Evolutionary conservation across 2,113 vertebrate species (phyloP).

Genomic region (Pelvicachromis taeniatus): DNA sequence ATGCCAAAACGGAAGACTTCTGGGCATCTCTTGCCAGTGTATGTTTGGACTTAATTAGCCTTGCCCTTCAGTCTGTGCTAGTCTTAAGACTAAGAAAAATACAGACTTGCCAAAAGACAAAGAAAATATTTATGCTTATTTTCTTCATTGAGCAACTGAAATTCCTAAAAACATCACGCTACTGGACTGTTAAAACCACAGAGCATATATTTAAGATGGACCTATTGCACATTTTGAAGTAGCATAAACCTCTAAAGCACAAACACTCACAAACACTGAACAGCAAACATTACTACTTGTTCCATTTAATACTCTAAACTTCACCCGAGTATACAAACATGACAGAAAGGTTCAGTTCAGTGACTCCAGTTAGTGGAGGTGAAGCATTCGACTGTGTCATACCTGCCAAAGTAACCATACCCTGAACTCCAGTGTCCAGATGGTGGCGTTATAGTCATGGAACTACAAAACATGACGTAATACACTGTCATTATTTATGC

Average conservation of each 20-base stretch:
- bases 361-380: background rate
- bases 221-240: background rate
- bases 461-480: too few species aligned
- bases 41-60: background rate
- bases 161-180: background rate
- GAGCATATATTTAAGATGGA: background rate
- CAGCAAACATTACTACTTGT: background rate
- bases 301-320: background rate
- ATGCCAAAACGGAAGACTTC: slow-evolving; percentile 90
- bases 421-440: background rate
- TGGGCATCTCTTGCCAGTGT: slow-evolving; percentile 82
- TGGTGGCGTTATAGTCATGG: too few species aligned
- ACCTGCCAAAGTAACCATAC: background rate
- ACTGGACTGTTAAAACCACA: background rate
- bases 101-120: background rate
- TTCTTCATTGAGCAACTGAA: background rate
- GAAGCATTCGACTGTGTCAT: background rate
- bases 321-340: background rate
- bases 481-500: too few species aligned
- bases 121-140: background rate
- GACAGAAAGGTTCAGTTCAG: background rate
- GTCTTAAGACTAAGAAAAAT: background rate
- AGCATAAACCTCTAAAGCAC: background rate
- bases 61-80: background rate
- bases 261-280: background rate